These are phyloP conservation scores for Rhinopithecus roxellana DNA, from an alignment of 2,113 vertebrate species.

Conservation along the genomic window DNA sequence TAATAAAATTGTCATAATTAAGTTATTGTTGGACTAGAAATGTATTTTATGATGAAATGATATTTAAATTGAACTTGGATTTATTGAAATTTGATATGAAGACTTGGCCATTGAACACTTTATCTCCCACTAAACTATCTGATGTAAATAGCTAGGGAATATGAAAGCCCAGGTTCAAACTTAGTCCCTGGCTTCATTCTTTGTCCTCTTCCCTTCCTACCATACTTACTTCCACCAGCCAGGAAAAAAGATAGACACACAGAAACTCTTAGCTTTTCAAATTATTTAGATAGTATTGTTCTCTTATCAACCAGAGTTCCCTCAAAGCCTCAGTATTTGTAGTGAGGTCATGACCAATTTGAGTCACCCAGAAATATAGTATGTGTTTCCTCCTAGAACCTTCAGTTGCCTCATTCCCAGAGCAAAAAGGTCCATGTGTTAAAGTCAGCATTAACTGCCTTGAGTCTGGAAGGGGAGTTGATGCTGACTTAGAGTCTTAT, in stretches of 20 bases:
- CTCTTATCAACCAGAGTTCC: not conserved
- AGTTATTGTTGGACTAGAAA: not conserved
- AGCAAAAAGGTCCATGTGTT: not conserved
- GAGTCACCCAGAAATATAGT: not conserved
- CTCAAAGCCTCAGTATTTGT: not conserved
- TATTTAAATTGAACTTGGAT: not conserved
- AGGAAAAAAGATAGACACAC: not conserved
- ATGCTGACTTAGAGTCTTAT: conserved; percentile 43
- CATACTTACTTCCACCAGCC: not conserved
- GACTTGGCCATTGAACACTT: not conserved
- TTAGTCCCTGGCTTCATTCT: not conserved
- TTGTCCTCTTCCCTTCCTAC: not conserved
- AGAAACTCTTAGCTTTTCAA: not conserved
- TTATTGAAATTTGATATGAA: not conserved
- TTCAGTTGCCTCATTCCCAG: not conserved
- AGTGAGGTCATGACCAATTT: not conserved
- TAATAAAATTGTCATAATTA: not conserved
- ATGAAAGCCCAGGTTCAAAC: not conserved
- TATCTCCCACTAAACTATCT: not conserved
- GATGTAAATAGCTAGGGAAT: not conserved
- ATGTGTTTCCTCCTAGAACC: not conserved
- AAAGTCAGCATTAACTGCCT: conserved; percentile 16
- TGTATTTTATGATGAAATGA: not conserved
- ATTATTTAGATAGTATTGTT: not conserved
- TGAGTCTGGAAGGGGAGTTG: not conserved